phyloP scores from a whole-genome alignment of 2,888 invertebrate genomes.

The Chloromyia formosa region DNA sequence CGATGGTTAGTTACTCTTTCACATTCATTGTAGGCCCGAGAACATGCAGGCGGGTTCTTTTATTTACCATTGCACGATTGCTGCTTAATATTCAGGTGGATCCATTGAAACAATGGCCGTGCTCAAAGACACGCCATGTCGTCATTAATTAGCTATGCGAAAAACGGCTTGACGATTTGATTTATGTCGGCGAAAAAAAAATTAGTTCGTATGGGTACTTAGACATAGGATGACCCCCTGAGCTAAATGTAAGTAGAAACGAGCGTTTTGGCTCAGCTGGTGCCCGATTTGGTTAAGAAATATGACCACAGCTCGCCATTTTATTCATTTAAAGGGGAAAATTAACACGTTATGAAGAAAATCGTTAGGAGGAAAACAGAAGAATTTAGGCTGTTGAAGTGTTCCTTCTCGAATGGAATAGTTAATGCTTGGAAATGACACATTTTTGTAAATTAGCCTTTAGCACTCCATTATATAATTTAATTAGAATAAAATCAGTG shows the following conservation, averaged over 20 bases:
- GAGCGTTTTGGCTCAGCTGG: conserved; percentile 1
- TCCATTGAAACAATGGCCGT: conserved; percentile 38
- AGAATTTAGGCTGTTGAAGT: background rate
- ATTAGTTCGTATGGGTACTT: background rate
- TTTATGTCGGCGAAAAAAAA: conserved; percentile 25
- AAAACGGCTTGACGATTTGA: conserved; percentile 42
- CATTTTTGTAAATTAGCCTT: conserved; percentile 3
- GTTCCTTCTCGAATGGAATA: background rate
- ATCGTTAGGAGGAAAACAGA: conserved; percentile 8
- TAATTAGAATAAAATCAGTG: background rate
- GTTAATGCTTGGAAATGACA: background rate
- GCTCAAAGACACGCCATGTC: conserved; percentile 39
- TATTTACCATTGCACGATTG: conserved; percentile 27
- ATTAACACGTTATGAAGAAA: conserved; percentile 40
- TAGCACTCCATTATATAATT: conserved; percentile 26
- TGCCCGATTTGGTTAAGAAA: conserved; percentile 9
- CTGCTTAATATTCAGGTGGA: background rate
- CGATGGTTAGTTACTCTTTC: conserved; percentile 4
- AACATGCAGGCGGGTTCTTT: conserved; percentile 34
- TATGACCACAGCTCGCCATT: conserved; percentile 12
- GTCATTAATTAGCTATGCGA: conserved; percentile 41
- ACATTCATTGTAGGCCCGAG: conserved; percentile 1
- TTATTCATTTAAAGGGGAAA: conserved; percentile 32
- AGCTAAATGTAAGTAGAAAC: background rate
- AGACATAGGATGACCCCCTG: background rate